Evolutionary conservation across 2,888 invertebrate species (phyloP).

Genomic region (Notocelia uddmanniana): DNA sequence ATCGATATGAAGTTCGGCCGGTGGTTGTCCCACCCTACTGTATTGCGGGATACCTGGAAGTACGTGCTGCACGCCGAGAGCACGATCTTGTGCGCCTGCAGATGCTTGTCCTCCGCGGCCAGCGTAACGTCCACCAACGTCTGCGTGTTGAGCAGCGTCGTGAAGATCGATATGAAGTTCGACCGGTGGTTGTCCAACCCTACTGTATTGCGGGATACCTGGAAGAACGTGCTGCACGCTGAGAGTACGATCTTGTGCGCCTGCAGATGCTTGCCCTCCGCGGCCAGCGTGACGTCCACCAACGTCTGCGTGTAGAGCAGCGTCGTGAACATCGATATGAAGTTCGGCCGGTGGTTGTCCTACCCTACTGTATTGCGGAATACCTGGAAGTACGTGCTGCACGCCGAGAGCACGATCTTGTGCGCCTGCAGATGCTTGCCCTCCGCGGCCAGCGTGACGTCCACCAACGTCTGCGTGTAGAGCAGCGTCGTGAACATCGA

Average conservation of each 20-base stretch:
- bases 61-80: conserved; percentile 97
- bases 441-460: conserved; percentile 96
- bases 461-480: conserved; percentile 93
- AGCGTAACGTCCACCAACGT: conserved; percentile 95
- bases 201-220: conserved; percentile 92
- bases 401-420: conserved; percentile 95
- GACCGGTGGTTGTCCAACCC: too few relatives aligned
- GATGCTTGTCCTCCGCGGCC: conserved; percentile 95
- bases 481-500: conserved; percentile 94
- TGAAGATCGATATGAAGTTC: conserved; percentile 95
- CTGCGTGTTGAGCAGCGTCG: conserved; percentile 92
- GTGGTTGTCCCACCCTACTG: too few relatives aligned
- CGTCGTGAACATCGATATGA: conserved; percentile 94
- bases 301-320: conserved; percentile 93
- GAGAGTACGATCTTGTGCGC: conserved; percentile 96
- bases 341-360: too few relatives aligned
- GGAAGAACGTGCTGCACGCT: conserved; percentile 97
- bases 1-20: too few relatives aligned
- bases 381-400: conserved; percentile 97
- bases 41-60: conserved; percentile 91
- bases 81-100: conserved; percentile 96
- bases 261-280: conserved; percentile 94
- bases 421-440: conserved; percentile 95
- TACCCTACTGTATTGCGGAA: conserved; percentile 90
- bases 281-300: conserved; percentile 96